Percentiles rank a stretch among this genome's conserved stretches.
Conservation (phyloP, 2,888 invertebrate genomes). For the Boloria euphrosyne region DNA sequence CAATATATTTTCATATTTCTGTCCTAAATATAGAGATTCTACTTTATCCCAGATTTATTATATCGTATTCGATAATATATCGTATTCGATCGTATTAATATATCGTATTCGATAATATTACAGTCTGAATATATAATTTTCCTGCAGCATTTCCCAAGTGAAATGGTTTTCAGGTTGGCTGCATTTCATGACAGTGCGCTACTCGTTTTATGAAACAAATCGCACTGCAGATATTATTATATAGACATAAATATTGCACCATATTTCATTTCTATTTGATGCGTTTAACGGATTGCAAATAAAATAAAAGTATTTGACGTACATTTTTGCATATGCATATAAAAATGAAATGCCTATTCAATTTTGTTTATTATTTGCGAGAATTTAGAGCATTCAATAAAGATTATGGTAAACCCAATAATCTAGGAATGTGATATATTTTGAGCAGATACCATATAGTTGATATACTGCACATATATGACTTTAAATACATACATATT, state of each 20-base stretch:
- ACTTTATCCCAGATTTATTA: neutral
- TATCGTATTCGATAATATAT: constrained; percentile 10
- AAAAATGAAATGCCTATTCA: no score
- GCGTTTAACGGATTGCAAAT: neutral
- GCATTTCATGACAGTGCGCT: constrained; percentile 10
- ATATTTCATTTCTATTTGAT: neutral
- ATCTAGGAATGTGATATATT: no score
- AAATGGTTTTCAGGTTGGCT: constrained; percentile 12
- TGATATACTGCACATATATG: no score
- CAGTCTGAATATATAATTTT: constrained; percentile 8
- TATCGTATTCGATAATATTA: constrained; percentile 10
- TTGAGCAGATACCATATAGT: no score
- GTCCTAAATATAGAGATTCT: neutral
- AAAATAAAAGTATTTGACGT: neutral
- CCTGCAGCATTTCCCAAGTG: constrained; percentile 16
- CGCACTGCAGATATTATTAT: constrained; percentile 14
- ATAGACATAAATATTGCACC: neutral
- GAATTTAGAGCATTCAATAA: no score
- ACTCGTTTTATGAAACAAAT: constrained; percentile 4
- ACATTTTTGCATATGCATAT: no score
- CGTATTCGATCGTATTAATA: constrained; percentile 2
- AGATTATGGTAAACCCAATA: no score
- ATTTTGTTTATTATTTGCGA: no score
- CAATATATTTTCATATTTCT: neutral
- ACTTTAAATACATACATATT: no score